phyloP scores from a whole-genome alignment of 2,797 vertebrate genomes.

The Brachyalestes nurse region DNA sequence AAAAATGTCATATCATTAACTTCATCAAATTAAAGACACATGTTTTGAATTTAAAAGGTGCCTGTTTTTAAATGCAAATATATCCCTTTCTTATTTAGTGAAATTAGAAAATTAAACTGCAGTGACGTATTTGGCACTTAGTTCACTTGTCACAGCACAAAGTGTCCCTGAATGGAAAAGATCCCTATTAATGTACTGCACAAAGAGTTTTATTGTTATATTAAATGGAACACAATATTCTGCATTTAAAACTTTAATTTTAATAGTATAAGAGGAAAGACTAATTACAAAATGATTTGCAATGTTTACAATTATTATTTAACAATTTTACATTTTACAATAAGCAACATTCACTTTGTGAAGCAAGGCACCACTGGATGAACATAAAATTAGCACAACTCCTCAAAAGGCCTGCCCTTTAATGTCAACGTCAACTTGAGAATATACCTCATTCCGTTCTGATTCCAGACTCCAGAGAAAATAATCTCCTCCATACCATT shows the following conservation, averaged over 20 bases:
- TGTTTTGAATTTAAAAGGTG: background rate
- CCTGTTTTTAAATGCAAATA: slow-evolving; percentile 1
- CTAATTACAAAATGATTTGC: background rate
- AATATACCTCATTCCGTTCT: slow-evolving; percentile 11
- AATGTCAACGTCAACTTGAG: background rate
- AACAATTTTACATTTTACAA: background rate
- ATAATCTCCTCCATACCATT: background rate
- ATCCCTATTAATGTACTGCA: background rate
- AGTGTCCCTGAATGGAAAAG: background rate
- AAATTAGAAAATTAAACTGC: background rate
- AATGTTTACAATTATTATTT: background rate
- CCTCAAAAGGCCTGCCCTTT: background rate
- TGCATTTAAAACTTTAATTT: background rate
- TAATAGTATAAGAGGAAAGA: background rate
- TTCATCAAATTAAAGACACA: background rate
- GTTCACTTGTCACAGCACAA: background rate
- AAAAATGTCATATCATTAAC: background rate
- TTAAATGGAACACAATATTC: background rate
- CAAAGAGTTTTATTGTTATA: background rate
- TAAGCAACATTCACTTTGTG: background rate
- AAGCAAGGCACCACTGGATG: background rate
- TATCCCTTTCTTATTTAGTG: background rate
- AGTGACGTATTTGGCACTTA: background rate
- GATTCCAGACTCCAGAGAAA: background rate
- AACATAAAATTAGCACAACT: background rate